Conservation (phyloP, 2,113 vertebrate species). For the Ceratotherium simum region DNA sequence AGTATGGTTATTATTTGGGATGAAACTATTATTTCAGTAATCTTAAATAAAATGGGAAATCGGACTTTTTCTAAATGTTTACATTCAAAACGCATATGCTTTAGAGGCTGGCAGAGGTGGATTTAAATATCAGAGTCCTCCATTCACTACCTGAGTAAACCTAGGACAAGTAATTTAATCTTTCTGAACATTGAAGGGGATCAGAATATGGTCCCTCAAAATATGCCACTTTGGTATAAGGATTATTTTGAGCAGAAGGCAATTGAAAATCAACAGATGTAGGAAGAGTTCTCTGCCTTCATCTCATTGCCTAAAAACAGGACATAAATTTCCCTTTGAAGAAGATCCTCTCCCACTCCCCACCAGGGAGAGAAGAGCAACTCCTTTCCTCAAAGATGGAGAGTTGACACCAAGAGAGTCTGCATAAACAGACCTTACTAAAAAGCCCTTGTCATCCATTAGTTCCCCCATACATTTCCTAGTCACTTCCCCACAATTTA, state of each 20-base stretch:
- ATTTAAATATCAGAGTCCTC: neutral
- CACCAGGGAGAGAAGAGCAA: neutral
- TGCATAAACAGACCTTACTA: neutral
- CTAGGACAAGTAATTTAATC: neutral
- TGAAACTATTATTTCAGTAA: slow-evolving; percentile 2
- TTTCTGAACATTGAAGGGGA: neutral
- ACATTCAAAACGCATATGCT: slow-evolving; percentile 2
- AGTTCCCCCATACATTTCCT: neutral
- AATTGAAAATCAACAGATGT: neutral
- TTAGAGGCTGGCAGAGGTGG: neutral
- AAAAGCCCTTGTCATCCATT: neutral
- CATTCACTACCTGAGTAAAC: neutral
- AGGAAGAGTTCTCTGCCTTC: neutral
- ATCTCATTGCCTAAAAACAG: neutral
- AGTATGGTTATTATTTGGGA: neutral
- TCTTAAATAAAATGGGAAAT: neutral
- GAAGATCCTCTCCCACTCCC: neutral
- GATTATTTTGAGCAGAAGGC: neutral
- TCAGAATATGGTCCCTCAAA: neutral
- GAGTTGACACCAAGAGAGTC: neutral
- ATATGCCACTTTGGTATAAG: neutral
- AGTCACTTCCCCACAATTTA: neutral
- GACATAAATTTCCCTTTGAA: neutral
- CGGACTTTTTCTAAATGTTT: neutral
- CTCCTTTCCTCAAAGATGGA: neutral